Conservation (phyloP, 2,888 invertebrate genomes). For the Drosophila monieri region DNA sequence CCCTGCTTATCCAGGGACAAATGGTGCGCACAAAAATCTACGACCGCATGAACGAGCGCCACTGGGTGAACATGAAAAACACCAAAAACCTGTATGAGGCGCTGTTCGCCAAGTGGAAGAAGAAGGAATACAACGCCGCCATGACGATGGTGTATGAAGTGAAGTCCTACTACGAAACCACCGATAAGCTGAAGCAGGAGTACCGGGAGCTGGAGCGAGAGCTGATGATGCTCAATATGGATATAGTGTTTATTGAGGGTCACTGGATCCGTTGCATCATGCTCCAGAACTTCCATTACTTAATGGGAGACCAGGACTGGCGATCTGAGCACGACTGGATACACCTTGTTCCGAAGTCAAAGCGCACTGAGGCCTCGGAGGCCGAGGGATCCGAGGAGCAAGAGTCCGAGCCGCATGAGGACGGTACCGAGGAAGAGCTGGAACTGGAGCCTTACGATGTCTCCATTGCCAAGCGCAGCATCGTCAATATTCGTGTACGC, state of each 20-base stretch:
- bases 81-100: slow-evolving; percentile 72
- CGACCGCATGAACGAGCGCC: slow-evolving; percentile 77
- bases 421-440: slow-evolving; percentile 53
- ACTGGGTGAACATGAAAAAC: slow-evolving; percentile 76
- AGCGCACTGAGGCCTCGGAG: slow-evolving; percentile 48
- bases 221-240: slow-evolving; percentile 79
- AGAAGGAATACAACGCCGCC: slow-evolving; percentile 80
- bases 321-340: slow-evolving; percentile 82
- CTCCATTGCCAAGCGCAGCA: slow-evolving; percentile 77
- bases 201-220: slow-evolving; percentile 68
- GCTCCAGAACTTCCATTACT: slow-evolving; percentile 83
- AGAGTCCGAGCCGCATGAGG: slow-evolving; percentile 47
- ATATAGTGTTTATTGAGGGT: slow-evolving; percentile 82
- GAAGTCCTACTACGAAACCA: slow-evolving; percentile 80
- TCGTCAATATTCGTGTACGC: slow-evolving; percentile 78
- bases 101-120: slow-evolving; percentile 82
- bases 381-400: slow-evolving; percentile 14
- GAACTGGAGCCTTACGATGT: slow-evolving; percentile 79
- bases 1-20: slow-evolving; percentile 81
- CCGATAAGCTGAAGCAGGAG: slow-evolving; percentile 75
- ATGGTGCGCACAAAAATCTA: slow-evolving; percentile 81
- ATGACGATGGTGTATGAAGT: slow-evolving; percentile 80
- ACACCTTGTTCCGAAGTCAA: slow-evolving; percentile 62
- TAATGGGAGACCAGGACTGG: slow-evolving; percentile 82
- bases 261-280: slow-evolving; percentile 81